These are phyloP conservation scores for Megamerina dolium DNA, from an alignment of 2,888 invertebrate genomes.

Conservation along the genomic window DNA sequence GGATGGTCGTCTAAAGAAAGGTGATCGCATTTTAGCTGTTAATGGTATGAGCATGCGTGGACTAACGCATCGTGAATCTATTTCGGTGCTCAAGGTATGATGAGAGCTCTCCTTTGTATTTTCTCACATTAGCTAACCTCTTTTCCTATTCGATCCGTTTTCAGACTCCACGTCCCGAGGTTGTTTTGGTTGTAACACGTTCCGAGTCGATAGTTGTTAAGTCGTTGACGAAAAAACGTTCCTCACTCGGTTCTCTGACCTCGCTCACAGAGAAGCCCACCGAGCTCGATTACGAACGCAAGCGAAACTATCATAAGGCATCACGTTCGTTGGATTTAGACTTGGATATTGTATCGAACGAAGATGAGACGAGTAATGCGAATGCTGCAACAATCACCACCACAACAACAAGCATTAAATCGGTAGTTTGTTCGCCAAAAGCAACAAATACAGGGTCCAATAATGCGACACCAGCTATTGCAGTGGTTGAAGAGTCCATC, in stretches of 20 bases:
- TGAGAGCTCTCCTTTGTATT: background rate
- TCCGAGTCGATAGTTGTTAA: slow-evolving; percentile 47
- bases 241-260: slow-evolving; percentile 47
- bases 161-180: slow-evolving; percentile 72
- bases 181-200: slow-evolving; percentile 69
- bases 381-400: no score
- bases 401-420: no score
- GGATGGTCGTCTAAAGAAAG: slow-evolving; percentile 79
- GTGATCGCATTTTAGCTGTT: slow-evolving; percentile 82
- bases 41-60: slow-evolving; percentile 79
- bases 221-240: slow-evolving; percentile 45
- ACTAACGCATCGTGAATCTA: slow-evolving; percentile 80
- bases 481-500: no score
- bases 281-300: slow-evolving; percentile 43
- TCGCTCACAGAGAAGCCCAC: slow-evolving; percentile 47
- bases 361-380: slow-evolving; percentile 21
- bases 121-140: background rate
- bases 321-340: slow-evolving; percentile 48
- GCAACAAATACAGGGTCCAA: no score
- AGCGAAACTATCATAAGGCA: slow-evolving; percentile 46
- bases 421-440: no score
- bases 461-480: slow-evolving; percentile 6
- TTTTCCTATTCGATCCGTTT: slow-evolving; percentile 7
- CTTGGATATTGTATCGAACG: slow-evolving; percentile 46
- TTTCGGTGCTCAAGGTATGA: slow-evolving; percentile 75